Percentiles rank a stretch among this genome's conserved stretches.
These are phyloP conservation scores for silkworm (Bombyx mori) DNA, from an alignment of 1,140 invertebrate species.

Conservation along the genomic window DNA sequence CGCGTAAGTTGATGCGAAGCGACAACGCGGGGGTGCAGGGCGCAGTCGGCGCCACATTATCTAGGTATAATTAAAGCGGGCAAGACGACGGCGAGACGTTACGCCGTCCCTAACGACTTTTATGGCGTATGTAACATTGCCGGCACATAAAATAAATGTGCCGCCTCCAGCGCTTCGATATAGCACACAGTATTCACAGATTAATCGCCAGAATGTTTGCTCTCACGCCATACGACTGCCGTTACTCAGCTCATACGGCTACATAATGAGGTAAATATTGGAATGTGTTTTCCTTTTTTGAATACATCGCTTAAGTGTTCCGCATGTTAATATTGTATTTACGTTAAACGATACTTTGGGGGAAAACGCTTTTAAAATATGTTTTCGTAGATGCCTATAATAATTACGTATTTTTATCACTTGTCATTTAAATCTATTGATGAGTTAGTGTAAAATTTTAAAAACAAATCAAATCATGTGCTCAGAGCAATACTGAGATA, in stretches of 20 bases:
- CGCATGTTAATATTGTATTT: too few relatives aligned
- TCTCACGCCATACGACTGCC: constrained; percentile 45
- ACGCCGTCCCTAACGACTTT: constrained; percentile 67
- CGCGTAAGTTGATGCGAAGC: constrained; percentile 23
- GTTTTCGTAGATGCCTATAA: too few relatives aligned
- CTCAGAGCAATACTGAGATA: too few relatives aligned
- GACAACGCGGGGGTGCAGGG: constrained; percentile 25
- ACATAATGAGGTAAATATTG: constrained; percentile 43
- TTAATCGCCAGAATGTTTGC: constrained; percentile 66
- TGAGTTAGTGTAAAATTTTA: too few relatives aligned
- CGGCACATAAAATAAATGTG: constrained; percentile 69
- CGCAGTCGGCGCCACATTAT: constrained; percentile 47
- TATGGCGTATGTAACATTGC: constrained; percentile 69
- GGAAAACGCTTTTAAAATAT: too few relatives aligned
- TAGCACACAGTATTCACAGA: constrained; percentile 53
- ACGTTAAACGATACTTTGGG: too few relatives aligned
- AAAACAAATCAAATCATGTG: too few relatives aligned
- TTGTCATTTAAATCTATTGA: too few relatives aligned
- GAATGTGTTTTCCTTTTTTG: constrained; percentile 13
- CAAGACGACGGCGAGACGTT: constrained; percentile 66
- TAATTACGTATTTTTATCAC: too few relatives aligned
- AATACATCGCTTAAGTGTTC: not conserved
- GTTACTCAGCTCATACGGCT: constrained; percentile 37
- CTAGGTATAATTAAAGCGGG: constrained; percentile 64
- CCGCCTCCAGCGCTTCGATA: constrained; percentile 56